These are phyloP conservation scores for Phengaris arion DNA, from an alignment of 2,888 invertebrate genomes.

Conservation along the genomic window DNA sequence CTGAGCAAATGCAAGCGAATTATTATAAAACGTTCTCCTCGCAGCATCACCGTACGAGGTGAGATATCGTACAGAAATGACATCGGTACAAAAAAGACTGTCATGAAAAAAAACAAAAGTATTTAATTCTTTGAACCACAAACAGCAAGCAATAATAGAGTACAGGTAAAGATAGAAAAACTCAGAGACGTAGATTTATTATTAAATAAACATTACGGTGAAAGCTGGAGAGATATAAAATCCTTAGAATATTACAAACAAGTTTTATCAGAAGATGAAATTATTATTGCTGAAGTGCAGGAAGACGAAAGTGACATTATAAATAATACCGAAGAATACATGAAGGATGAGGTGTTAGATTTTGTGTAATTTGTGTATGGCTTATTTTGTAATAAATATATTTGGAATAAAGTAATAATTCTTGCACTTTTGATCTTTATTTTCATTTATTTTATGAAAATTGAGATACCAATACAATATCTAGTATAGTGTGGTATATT, in stretches of 20 bases:
- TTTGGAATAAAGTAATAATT: too few relatives aligned
- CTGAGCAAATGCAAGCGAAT: too few relatives aligned
- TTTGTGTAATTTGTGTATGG: too few relatives aligned
- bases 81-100: neutral
- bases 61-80: neutral
- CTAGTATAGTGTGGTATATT: too few relatives aligned
- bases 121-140: neutral
- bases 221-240: conserved; percentile 25
- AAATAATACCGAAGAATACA: conserved; percentile 20
- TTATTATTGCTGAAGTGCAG: conserved; percentile 12
- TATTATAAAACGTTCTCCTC: too few relatives aligned
- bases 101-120: neutral
- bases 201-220: conserved; percentile 28
- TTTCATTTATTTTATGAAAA: too few relatives aligned
- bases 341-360: neutral
- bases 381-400: too few relatives aligned
- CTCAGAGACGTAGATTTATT: conserved; percentile 26
- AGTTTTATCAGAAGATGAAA: conserved; percentile 4
- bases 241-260: conserved; percentile 23
- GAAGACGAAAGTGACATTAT: conserved; percentile 27
- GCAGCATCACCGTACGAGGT: too few relatives aligned
- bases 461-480: too few relatives aligned
- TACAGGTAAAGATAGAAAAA: conserved; percentile 27
- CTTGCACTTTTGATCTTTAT: neutral
- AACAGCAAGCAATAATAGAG: neutral